Evolutionary conservation across 2,113 vertebrate species (phyloP).

Genomic region (Cinclus mexicanus): DNA sequence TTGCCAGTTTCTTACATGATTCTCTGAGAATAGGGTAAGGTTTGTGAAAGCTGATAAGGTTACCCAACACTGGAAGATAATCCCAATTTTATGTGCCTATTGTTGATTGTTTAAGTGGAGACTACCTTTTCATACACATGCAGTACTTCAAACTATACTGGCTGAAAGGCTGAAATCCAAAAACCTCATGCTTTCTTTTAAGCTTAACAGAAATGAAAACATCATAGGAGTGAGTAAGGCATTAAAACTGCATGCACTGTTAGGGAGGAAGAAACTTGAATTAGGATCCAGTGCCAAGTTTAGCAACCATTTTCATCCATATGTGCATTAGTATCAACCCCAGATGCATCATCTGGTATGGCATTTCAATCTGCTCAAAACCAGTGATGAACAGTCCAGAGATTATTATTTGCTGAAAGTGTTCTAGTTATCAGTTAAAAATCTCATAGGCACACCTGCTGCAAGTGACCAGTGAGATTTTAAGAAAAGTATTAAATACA

Average conservation of each 20-base stretch:
- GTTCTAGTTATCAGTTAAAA: neutral
- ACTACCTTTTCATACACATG: neutral
- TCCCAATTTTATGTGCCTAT: neutral
- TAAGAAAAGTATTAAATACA: neutral
- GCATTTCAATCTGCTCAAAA: neutral
- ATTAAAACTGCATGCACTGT: neutral
- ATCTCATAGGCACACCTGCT: neutral
- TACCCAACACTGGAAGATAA: neutral
- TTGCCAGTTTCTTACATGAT: neutral
- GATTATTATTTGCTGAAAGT: neutral
- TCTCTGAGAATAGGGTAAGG: neutral
- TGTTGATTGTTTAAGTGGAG: neutral
- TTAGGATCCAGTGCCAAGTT: neutral
- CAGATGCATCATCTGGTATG: neutral
- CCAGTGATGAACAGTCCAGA: neutral
- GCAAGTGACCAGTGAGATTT: neutral
- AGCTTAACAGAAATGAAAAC: neutral
- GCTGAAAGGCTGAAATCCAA: neutral
- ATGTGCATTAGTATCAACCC: neutral
- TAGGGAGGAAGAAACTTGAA: neutral
- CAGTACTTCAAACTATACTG: neutral
- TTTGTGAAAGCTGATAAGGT: neutral
- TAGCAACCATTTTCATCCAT: neutral
- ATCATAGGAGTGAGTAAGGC: neutral
- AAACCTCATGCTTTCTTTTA: neutral